Conservation (phyloP, 2,888 invertebrate species). For the Brachypalpus laphriformis region DNA sequence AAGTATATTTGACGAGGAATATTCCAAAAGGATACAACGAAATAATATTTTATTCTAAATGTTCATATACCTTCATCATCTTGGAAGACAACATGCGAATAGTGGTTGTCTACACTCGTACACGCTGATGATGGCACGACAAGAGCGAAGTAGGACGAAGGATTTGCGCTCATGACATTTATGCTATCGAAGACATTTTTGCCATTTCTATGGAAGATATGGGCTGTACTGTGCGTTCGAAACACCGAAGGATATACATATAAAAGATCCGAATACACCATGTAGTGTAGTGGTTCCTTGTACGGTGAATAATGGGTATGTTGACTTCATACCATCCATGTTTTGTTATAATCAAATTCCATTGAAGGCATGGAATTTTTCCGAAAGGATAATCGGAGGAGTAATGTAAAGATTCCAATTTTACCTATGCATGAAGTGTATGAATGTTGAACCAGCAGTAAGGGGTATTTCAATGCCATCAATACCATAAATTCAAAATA, state of each 20-base stretch:
- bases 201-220: neutral
- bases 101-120: conserved; percentile 11
- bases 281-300: conserved; percentile 21
- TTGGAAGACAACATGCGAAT: conserved; percentile 25
- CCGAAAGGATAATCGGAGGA: conserved; percentile 48
- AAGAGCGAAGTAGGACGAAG: neutral
- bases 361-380: conserved; percentile 28
- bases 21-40: conserved; percentile 18
- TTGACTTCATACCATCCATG: conserved; percentile 40
- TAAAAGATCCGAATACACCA: neutral
- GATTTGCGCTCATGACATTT: conserved; percentile 30
- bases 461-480: neutral
- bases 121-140: neutral
- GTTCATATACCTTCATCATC: conserved; percentile 44
- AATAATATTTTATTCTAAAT: conserved; percentile 45
- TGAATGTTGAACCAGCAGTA: neutral
- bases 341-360: conserved; percentile 59
- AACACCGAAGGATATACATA: neutral
- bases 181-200: conserved; percentile 24
- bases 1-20: neutral
- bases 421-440: conserved; percentile 8
- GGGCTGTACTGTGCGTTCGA: neutral
- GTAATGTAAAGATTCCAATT: conserved; percentile 10
- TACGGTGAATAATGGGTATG: conserved; percentile 39
- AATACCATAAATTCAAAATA: conserved; percentile 22